phyloP scores from a whole-genome alignment of 2,113 vertebrate genomes.

The Promerops cafer region DNA sequence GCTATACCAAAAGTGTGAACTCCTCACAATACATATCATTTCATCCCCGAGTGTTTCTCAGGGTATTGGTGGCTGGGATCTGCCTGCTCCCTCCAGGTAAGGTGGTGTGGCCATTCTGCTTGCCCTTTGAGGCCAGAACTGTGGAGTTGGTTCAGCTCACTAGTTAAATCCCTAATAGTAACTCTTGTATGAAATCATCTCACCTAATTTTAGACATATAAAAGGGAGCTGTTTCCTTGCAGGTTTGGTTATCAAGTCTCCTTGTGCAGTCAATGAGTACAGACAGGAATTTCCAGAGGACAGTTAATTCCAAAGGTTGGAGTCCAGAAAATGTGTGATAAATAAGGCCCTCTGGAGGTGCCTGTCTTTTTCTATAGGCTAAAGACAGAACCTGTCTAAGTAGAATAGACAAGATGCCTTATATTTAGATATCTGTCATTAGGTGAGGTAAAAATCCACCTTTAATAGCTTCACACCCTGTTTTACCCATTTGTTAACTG shows the following conservation, averaged over 20 bases:
- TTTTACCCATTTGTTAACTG: not conserved
- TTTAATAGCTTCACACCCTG: not conserved
- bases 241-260: not conserved
- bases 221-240: not conserved
- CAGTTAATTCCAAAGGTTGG: not conserved
- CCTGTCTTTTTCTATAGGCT: not conserved
- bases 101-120: not conserved
- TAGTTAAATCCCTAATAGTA: not conserved
- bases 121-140: not conserved
- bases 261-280: not conserved
- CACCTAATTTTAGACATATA: not conserved
- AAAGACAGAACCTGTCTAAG: not conserved
- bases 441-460: not conserved
- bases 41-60: accelerated
- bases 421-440: not conserved
- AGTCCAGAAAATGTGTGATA: not conserved
- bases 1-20: not conserved
- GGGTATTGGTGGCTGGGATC: not conserved
- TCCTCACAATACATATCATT: not conserved
- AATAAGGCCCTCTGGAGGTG: not conserved
- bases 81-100: not conserved
- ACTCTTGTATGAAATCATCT: not conserved
- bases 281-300: not conserved
- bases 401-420: not conserved
- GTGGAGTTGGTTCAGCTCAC: not conserved